Evolutionary conservation across 2,797 vertebrate genomes (phyloP), one percentile per base, ranked within the genome.

Genomic region (Poliocrania exsul): DNA sequence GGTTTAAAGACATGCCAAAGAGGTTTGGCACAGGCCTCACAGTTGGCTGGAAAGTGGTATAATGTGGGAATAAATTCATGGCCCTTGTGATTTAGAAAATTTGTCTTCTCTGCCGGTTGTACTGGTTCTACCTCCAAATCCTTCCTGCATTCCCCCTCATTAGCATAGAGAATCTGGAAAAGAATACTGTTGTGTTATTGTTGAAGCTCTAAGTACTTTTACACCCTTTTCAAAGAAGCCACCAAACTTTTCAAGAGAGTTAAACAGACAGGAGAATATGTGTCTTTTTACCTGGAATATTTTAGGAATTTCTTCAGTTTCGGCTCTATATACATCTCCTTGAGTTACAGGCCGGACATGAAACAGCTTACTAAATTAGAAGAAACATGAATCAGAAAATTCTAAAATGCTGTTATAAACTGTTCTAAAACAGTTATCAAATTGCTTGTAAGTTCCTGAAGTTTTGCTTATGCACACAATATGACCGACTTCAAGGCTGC

Each of bases 1-100:
- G 99, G 99, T 97, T 99, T 99, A 96, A 99, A 99, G 78, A 99
- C 99, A 93, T 99, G 98, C 99, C 99, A 99, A 81, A 99, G 98
- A 62, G 99, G 99, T 97, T 99, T 99, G 98, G 99, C 90, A 97
- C 99, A 99, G 87, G 99, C 99, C 98, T 99, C 99, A 44, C 99
- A 99, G 98, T 99, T 99, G 91, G 99, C 98, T 65, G 99, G 99
- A 92, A 99, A 99, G 97, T 99, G 99, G 98, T 99, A 99, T 77
- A 99, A 98, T 0, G 99, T 99, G 92, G 99, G 99, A 97, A 99
- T 99, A 97, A 99, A 99, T 97, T 99, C 99, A 50, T 99, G 99
- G 96, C 99, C 99, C 98, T 99, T 99, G 97, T 99, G 99, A 94
- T 98, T 98, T 73, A 99, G 97, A 97, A 99, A 99, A 98, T 99